phyloP scores from a whole-genome alignment of 2,888 invertebrate genomes.

The Spatulosminthurus flaviceps region DNA sequence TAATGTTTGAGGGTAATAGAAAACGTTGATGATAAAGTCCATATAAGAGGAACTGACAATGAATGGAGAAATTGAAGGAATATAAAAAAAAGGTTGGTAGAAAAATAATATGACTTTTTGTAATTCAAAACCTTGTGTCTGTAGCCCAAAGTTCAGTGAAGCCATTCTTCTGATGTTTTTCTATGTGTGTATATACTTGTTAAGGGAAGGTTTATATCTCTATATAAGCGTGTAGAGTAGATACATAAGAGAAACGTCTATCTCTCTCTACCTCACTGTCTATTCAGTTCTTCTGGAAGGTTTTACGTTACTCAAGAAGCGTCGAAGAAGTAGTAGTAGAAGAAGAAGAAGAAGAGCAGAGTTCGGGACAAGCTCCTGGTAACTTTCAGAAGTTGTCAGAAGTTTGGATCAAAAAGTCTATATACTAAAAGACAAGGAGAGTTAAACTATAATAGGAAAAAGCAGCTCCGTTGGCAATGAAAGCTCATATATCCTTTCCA shows the following conservation, averaged over 20 bases:
- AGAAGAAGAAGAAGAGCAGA: too few relatives aligned
- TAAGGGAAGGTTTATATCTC: too few relatives aligned
- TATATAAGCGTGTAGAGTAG: neutral
- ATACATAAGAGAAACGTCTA: neutral
- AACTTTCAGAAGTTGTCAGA: conserved; percentile 15
- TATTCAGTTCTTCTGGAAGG: neutral
- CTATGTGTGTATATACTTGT: too few relatives aligned
- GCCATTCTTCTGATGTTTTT: too few relatives aligned
- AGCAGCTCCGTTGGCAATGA: neutral
- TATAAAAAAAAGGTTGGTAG: neutral
- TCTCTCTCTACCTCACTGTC: neutral
- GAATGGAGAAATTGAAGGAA: neutral
- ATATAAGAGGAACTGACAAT: conserved; percentile 4
- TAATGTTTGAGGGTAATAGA: too few relatives aligned
- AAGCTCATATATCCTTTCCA: neutral
- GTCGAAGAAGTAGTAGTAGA: too few relatives aligned
- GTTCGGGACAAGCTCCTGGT: neutral
- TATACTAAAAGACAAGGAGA: neutral
- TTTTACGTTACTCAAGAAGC: conserved; percentile 2
- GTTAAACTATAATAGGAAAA: neutral
- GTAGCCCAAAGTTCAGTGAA: too few relatives aligned
- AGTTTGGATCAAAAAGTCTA: neutral
- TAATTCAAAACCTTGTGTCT: conserved; percentile 19
- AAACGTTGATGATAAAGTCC: conserved; percentile 11
- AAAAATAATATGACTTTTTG: conserved; percentile 22